These are phyloP conservation scores for Bathynomus jamesi DNA, from an alignment of 1,140 invertebrate genomes.

Conservation along the genomic window DNA sequence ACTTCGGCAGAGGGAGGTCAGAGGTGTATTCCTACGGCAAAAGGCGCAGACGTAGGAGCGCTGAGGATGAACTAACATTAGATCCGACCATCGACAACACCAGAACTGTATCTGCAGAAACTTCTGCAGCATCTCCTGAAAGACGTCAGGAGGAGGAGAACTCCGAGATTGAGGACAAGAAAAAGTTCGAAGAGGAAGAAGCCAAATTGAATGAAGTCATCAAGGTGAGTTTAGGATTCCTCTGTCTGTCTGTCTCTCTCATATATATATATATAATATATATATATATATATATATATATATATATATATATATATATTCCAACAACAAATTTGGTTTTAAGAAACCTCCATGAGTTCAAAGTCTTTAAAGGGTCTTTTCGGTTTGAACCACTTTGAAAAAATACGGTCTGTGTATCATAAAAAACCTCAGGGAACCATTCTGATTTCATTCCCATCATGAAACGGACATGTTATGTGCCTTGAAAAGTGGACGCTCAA, in stretches of 20 bases:
- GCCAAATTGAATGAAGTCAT: neutral
- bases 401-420: too few species aligned
- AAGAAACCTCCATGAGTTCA: too few species aligned
- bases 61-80: neutral
- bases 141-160: too few species aligned
- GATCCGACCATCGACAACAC: neutral
- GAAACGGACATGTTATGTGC: too few species aligned
- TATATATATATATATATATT: constrained; percentile 1
- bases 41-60: neutral
- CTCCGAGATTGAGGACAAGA: too few species aligned
- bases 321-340: too few species aligned
- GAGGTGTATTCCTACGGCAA: neutral
- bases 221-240: neutral
- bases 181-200: neutral
- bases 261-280: constrained; percentile 3
- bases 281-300: constrained; percentile 3
- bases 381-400: too few species aligned
- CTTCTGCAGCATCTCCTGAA: neutral
- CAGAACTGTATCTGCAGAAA: neutral
- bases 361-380: too few species aligned
- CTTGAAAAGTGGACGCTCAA: too few species aligned
- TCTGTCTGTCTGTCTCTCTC: too few species aligned
- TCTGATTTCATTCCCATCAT: too few species aligned
- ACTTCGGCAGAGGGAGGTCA: neutral
- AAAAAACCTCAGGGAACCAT: too few species aligned